Percentiles rank a stretch among this genome's conserved stretches.
phyloP scores from a whole-genome alignment of 2,797 vertebrate genomes.

The Calcarius lapponicus region DNA sequence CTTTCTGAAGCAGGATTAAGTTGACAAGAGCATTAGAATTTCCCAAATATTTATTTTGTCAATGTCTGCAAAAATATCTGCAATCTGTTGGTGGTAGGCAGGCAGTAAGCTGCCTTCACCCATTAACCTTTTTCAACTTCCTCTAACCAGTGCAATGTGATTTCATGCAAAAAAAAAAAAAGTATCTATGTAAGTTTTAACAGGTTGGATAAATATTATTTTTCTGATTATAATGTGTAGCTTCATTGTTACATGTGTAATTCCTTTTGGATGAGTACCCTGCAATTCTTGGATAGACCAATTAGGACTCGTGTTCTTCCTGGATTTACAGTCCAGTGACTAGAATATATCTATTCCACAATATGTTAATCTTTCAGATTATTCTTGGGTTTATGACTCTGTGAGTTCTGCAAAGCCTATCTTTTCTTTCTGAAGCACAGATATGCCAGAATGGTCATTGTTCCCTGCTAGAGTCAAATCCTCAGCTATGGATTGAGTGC shows the following conservation, averaged over 20 bases:
- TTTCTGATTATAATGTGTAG: neutral
- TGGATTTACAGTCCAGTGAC: neutral
- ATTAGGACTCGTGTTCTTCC: neutral
- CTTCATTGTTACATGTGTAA: neutral
- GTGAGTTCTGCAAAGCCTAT: neutral
- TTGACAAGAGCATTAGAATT: neutral
- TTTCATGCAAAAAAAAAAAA: neutral
- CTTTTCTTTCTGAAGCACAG: neutral
- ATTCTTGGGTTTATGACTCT: neutral
- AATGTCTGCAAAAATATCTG: neutral
- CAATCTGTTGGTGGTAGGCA: neutral
- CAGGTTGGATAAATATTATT: neutral
- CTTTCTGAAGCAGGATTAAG: neutral
- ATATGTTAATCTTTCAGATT: neutral
- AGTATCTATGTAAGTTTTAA: neutral
- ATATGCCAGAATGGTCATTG: neutral
- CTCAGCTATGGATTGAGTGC: neutral
- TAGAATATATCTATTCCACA: neutral
- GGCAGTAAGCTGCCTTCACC: neutral
- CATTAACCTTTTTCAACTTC: neutral
- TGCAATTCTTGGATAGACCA: neutral
- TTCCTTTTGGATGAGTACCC: too few species aligned
- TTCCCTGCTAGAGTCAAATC: neutral
- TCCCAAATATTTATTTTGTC: neutral
- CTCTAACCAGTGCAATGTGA: neutral